Percentiles rank a stretch among this genome's conserved stretches.
Conservation (phyloP, 2,797 vertebrate genomes). For the Chiloscyllium punctatum region DNA sequence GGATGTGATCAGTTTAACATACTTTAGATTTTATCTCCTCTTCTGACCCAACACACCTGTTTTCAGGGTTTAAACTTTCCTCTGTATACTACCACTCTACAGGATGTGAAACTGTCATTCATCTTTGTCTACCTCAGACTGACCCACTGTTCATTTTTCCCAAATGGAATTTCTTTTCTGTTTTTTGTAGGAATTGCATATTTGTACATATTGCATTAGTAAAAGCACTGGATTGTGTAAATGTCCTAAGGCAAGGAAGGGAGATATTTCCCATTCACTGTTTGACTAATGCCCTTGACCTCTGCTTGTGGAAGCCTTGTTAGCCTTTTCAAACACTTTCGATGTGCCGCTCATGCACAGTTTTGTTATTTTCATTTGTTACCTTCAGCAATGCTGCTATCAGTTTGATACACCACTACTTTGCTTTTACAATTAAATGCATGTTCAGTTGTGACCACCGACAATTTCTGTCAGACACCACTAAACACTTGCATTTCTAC, state of each 20-base stretch:
- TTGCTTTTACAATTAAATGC: background rate
- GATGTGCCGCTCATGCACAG: background rate
- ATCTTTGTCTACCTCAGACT: background rate
- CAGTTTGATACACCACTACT: background rate
- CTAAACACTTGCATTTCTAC: background rate
- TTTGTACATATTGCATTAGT: no score
- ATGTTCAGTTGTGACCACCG: background rate
- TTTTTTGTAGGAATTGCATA: background rate
- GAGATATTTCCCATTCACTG: background rate
- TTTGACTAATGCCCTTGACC: background rate
- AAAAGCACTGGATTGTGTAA: background rate
- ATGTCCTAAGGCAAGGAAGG: background rate
- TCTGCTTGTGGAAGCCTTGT: background rate
- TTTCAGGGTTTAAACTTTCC: background rate
- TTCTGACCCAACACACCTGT: background rate
- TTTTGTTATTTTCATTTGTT: background rate
- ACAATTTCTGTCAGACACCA: background rate
- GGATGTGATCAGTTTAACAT: background rate
- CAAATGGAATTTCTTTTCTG: background rate
- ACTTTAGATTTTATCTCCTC: no score
- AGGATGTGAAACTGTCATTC: background rate
- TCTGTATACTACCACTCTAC: background rate
- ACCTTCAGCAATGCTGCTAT: background rate
- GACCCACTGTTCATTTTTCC: background rate
- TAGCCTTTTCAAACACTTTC: background rate